These are phyloP conservation scores for Thermophis baileyi DNA, from an alignment of 2,113 vertebrate species.

Conservation along the genomic window DNA sequence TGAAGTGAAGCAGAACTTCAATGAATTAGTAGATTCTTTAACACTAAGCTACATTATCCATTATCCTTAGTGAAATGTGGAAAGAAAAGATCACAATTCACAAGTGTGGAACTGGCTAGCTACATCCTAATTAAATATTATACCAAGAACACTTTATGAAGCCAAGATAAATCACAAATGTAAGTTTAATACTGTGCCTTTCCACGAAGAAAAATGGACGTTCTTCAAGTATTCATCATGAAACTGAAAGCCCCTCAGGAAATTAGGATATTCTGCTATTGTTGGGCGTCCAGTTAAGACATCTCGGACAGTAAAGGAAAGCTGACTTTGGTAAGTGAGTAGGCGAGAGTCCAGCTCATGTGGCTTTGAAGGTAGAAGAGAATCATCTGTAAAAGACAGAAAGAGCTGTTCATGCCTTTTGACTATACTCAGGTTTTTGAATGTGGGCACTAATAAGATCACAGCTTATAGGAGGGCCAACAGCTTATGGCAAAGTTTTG, in stretches of 20 bases:
- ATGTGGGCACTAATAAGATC: background rate
- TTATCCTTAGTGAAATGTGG: background rate
- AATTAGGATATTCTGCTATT: constrained; percentile 68
- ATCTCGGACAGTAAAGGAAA: constrained; percentile 61
- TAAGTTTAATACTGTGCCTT: constrained; percentile 64
- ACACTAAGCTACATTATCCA: background rate
- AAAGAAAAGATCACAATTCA: background rate
- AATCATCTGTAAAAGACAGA: constrained; percentile 51
- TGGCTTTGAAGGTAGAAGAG: constrained; percentile 46
- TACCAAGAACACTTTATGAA: background rate
- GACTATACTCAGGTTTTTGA: background rate
- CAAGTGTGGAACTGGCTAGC: background rate
- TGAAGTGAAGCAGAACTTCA: background rate
- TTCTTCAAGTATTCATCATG: constrained; percentile 67
- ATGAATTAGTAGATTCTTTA: background rate
- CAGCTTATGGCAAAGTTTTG: background rate
- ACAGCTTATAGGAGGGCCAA: background rate
- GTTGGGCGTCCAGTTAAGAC: constrained; percentile 67
- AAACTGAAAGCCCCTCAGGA: constrained; percentile 74
- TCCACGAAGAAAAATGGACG: constrained; percentile 69
- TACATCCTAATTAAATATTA: background rate
- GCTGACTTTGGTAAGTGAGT: background rate
- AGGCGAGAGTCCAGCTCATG: constrained; percentile 48
- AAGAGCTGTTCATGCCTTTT: background rate
- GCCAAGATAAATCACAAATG: constrained; percentile 1